Conservation (phyloP, 1,140 invertebrate genomes). For the Drosophila paulistorum region DNA sequence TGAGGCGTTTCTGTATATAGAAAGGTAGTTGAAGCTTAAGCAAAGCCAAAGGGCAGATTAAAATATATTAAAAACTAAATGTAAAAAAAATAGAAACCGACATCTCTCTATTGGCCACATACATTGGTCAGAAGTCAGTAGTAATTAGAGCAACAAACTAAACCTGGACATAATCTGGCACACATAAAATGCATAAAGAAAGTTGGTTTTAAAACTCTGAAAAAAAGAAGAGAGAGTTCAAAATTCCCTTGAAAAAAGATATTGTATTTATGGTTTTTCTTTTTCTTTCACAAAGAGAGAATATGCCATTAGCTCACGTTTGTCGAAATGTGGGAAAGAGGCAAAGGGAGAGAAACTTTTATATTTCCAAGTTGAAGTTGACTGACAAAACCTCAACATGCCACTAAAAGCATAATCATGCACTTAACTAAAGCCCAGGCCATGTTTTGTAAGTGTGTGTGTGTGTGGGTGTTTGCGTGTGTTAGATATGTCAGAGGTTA, state of each 20-base stretch:
- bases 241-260: slow-evolving; percentile 21
- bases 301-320: slow-evolving; percentile 68
- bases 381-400: slow-evolving; percentile 78
- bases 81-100: neutral
- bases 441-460: slow-evolving; percentile 37
- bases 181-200: slow-evolving; percentile 13
- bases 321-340: slow-evolving; percentile 39
- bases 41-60: slow-evolving; percentile 5
- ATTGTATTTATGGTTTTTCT: slow-evolving; percentile 10
- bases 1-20: neutral
- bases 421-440: slow-evolving; percentile 75
- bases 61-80: neutral
- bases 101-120: neutral
- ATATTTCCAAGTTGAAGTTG: slow-evolving; percentile 29
- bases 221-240: slow-evolving; percentile 10
- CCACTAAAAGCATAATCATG: slow-evolving; percentile 82
- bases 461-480: slow-evolving; percentile 1
- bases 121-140: no score
- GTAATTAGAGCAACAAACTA: slow-evolving; percentile 20
- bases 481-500: neutral
- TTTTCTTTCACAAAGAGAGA: slow-evolving; percentile 41
- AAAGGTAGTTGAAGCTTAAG: neutral
- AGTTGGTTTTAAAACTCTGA: slow-evolving; percentile 32
- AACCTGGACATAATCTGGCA: neutral
- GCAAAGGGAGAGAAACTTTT: slow-evolving; percentile 25